Evolutionary conservation across 1,140 invertebrate species (phyloP).

Genomic region (Musca domestica): DNA sequence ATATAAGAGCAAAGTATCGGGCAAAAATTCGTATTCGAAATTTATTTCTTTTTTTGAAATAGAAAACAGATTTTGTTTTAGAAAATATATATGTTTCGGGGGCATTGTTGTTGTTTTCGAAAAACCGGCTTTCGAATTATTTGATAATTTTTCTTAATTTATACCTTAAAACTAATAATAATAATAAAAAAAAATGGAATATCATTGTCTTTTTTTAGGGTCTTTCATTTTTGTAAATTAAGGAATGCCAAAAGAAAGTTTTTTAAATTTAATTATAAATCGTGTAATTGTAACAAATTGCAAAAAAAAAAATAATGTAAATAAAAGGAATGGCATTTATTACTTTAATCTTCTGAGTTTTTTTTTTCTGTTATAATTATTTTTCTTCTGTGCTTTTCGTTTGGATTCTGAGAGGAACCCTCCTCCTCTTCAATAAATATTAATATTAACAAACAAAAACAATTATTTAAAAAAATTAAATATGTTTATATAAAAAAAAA

Average conservation of each 20-base stretch:
- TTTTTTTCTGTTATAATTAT: background rate
- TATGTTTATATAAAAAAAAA: constrained; percentile 24
- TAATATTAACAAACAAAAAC: constrained; percentile 5
- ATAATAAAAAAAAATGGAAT: background rate
- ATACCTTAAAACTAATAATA: no score
- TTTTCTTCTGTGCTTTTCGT: background rate
- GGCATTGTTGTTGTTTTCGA: background rate
- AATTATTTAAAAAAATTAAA: constrained; percentile 21
- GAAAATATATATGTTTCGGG: no score
- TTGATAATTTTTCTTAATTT: no score
- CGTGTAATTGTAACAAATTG: constrained; percentile 10
- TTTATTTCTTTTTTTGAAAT: no score
- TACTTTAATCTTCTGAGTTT: no score
- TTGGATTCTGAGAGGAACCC: no score
- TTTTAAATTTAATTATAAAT: background rate
- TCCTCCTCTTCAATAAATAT: constrained; percentile 22
- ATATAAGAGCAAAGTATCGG: no score
- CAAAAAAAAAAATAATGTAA: background rate
- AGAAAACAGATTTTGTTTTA: no score
- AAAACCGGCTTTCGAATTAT: constrained; percentile 15
- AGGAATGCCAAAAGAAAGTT: constrained; percentile 8
- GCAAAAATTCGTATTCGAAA: constrained; percentile 6
- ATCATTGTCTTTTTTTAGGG: constrained; percentile 15
- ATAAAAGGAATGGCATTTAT: background rate
- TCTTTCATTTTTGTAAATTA: background rate